phyloP scores from a whole-genome alignment of 2,797 vertebrate genomes.

The Podarcis lilfordi region DNA sequence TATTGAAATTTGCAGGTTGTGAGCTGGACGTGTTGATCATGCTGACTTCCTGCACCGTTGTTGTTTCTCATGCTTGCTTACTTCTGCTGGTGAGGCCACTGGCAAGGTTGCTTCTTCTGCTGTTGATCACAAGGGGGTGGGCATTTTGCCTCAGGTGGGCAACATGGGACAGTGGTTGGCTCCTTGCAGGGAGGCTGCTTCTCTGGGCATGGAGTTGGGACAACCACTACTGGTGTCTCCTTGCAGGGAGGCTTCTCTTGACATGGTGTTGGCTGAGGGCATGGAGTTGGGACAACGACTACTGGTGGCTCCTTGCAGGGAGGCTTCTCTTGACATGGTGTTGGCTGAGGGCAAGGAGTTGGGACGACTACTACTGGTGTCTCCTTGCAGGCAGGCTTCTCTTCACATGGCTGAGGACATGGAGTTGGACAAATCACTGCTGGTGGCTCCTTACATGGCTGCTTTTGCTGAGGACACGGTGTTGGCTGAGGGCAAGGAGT shows the following conservation, averaged over 20 bases:
- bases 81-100: constrained; percentile 11
- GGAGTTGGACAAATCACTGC: not conserved
- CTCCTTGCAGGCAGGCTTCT: not conserved
- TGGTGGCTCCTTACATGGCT: not conserved
- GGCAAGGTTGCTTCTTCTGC: constrained; percentile 10
- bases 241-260: not conserved
- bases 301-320: not conserved
- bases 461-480: not conserved
- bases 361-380: not conserved
- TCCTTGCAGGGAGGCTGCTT: not conserved
- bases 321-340: not conserved
- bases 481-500: not conserved
- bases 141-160: not conserved
- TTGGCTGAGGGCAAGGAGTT: not conserved
- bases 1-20: not conserved
- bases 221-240: not conserved
- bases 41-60: not conserved
- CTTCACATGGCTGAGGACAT: not conserved
- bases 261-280: not conserved
- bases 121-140: not conserved
- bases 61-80: not conserved
- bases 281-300: not conserved
- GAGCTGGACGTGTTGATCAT: not conserved
- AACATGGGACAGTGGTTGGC: not conserved
- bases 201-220: not conserved